Evolutionary conservation across 2,888 invertebrate species (phyloP), one percentile per base, ranked within the genome.

Genomic region (Drosophila hamatofila): DNA sequence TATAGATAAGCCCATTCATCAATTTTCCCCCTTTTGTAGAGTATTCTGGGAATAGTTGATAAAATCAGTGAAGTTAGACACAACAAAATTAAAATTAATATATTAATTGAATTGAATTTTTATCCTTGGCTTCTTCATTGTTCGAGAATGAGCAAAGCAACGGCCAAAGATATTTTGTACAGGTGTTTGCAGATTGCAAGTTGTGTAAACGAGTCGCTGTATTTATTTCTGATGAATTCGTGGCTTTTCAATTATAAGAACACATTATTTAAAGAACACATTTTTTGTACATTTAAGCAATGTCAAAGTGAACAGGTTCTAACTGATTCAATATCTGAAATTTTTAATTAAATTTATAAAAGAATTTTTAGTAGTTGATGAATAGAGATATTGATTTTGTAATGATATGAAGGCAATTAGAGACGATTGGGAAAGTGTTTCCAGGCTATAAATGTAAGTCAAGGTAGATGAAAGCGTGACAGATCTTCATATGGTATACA

Each of bases 181-280:
- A 54, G 18, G 5, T 30, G 8, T 49, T 49, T 49, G 8, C 54
- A 39, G 54, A 54, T 52, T 18, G 39, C 27, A 14, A 27, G 5
- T 39, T 18, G 18, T 39, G 54, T 39, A 18, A n/a, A 27, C 25
- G n/a, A 39, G 12, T 18, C 7, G 25, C 6, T 37, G 16, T 5
- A 39, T 12, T 39, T 14, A 54, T 8, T 39, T 55, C 8, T n/a
- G n/a, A n/a, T 27, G 27, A 39, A 18, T 39, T 39, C 27, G 54
- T 55, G 54, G 39, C 27, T 55, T 27, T 27, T 27, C 14, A 39
- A n/a, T n/a, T n/a, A n/a, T n/a, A n/a, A n/a, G n/a, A n/a, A n/a
- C n/a, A n/a, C n/a, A 55, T 55, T 37, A 41, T 39, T 39, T 39
- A 27, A 27, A 55, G 39, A 55, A 55, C 54, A 55, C 54, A 25